Conservation (phyloP, 2,113 vertebrate species). For the Sialia sialis region DNA sequence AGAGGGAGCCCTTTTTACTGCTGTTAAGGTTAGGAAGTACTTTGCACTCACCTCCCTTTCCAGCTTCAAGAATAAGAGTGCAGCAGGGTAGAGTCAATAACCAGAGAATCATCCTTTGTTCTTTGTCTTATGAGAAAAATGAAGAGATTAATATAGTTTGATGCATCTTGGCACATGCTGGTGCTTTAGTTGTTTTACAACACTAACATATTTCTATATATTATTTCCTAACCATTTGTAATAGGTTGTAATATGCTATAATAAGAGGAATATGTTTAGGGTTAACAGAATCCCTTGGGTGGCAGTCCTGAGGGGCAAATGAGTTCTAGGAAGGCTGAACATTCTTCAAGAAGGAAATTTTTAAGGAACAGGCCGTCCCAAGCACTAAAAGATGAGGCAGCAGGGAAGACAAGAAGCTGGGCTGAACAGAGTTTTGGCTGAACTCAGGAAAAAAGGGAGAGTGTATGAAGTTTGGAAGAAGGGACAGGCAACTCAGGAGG, state of each 20-base stretch:
- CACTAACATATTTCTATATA: not conserved
- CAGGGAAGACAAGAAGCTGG: fast-evolving
- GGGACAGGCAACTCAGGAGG: not conserved
- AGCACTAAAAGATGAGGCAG: fast-evolving
- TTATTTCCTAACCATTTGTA: not conserved
- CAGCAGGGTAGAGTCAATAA: not conserved
- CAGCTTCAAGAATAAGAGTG: not conserved
- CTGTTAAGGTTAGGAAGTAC: not conserved
- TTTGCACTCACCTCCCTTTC: not conserved
- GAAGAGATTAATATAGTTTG: not conserved
- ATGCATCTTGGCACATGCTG: not conserved
- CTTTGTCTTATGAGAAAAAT: not conserved
- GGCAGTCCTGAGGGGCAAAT: not conserved
- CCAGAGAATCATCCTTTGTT: not conserved
- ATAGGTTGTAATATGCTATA: not conserved
- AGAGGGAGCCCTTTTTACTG: not conserved
- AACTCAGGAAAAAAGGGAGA: not conserved
- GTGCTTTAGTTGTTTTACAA: not conserved
- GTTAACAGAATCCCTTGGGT: not conserved
- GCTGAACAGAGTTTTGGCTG: not conserved
- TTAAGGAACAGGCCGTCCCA: not conserved
- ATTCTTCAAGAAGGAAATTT: not conserved
- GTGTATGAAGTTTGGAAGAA: not conserved
- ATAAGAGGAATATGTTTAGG: not conserved
- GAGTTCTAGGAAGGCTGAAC: not conserved